These are phyloP conservation scores for Drosophila mulleri DNA, from an alignment of 2,888 invertebrate species.

Conservation along the genomic window DNA sequence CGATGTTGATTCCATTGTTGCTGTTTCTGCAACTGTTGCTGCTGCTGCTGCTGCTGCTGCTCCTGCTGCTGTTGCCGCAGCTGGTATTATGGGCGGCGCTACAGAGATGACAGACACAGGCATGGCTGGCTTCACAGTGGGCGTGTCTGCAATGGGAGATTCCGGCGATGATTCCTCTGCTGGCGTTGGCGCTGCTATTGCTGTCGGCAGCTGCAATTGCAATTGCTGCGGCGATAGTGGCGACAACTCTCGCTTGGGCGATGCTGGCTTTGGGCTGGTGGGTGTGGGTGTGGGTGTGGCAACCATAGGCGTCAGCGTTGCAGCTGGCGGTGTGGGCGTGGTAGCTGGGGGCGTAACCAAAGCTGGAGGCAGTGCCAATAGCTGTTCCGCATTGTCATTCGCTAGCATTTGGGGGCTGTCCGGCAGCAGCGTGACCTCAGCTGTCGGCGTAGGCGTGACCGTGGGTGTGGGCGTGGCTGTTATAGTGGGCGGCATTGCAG, in stretches of 20 bases:
- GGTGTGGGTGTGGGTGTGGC: not conserved
- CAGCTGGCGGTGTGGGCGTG: not conserved
- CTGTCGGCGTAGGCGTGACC: not conserved
- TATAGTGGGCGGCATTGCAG: conserved; percentile 2
- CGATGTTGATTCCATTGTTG: conserved; percentile 24
- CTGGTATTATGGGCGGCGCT: conserved; percentile 47
- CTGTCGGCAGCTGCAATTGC: not conserved
- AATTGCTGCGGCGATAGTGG: not conserved
- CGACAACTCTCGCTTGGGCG: not conserved
- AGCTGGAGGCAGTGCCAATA: not conserved
- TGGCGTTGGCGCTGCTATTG: not conserved
- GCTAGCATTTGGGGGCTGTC: conserved; percentile 1
- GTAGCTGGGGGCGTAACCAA: not conserved
- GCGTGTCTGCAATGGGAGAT: not conserved
- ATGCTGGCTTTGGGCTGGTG: not conserved
- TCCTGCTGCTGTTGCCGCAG: conserved; percentile 3
- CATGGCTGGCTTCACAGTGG: conserved; percentile 35
- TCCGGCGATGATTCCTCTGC: not conserved
- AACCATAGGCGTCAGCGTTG: not conserved
- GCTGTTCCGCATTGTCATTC: conserved; percentile 4
- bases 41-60: not conserved
- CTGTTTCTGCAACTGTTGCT: conserved; percentile 3
- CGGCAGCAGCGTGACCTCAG: conserved; percentile 8
- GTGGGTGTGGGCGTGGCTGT: not conserved
- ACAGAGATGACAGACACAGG: conserved; percentile 68